Percentiles rank a stretch among this genome's conserved stretches.
Evolutionary conservation across 2,888 invertebrate genomes (phyloP).

Genomic region (Bruchidius siliquastri): DNA sequence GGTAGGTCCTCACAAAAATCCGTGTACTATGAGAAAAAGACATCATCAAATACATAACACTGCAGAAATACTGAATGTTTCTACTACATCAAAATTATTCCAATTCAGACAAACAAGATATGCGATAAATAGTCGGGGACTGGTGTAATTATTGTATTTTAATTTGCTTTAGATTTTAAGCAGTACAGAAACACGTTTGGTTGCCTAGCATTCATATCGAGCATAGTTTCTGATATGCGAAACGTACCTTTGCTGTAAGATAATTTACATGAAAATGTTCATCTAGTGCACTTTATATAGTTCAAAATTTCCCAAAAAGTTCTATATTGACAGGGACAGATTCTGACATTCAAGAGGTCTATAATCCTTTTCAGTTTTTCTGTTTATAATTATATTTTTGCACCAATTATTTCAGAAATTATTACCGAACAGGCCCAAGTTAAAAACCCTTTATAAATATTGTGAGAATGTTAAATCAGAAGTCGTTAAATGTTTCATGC

Average conservation of each 20-base stretch:
- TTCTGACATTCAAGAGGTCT: too few relatives aligned
- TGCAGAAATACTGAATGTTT: not conserved
- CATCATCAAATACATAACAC: not conserved
- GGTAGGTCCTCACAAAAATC: slow-evolving; percentile 5
- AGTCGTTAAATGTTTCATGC: too few relatives aligned
- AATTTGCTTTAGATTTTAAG: not conserved
- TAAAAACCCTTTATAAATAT: too few relatives aligned
- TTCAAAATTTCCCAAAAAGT: not conserved
- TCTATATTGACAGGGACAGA: not conserved
- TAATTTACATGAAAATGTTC: not conserved
- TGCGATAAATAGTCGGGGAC: not conserved
- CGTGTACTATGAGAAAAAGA: not conserved
- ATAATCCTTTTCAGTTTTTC: too few relatives aligned
- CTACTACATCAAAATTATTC: not conserved
- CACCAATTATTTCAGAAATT: too few relatives aligned
- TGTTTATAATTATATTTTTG: too few relatives aligned
- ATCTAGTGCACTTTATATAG: not conserved
- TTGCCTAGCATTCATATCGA: not conserved
- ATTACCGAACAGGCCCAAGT: too few relatives aligned
- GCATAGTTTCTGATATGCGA: not conserved
- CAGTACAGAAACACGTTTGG: not conserved
- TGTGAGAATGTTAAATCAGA: too few relatives aligned
- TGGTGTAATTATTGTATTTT: not conserved
- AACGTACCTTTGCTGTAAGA: not conserved
- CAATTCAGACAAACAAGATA: not conserved